Evolutionary conservation across 2,888 invertebrate genomes (phyloP).

Genomic region (Euzophera pinguis): DNA sequence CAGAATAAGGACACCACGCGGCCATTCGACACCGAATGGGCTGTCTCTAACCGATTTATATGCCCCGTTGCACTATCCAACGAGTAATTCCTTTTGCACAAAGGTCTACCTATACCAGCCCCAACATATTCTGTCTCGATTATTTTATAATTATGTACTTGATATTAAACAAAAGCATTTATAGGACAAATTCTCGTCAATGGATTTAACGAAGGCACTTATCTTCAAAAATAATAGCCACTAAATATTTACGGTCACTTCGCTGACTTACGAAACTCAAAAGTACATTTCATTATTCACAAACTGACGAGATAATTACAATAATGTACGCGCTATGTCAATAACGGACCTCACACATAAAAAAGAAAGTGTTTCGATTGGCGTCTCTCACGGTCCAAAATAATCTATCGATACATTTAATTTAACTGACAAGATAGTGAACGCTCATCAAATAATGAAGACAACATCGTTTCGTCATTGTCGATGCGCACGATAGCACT

Average conservation of each 20-base stretch:
- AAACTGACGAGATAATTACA: slow-evolving; percentile 55
- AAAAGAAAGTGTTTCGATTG: slow-evolving; percentile 65
- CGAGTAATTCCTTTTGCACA: slow-evolving; percentile 42
- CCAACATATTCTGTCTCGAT: slow-evolving; percentile 28
- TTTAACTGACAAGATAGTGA: slow-evolving; percentile 79
- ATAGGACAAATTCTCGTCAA: slow-evolving; percentile 31
- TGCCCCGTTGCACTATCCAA: slow-evolving; percentile 45
- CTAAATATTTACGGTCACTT: slow-evolving; percentile 25
- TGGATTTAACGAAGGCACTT: slow-evolving; percentile 28
- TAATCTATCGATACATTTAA: slow-evolving; percentile 80
- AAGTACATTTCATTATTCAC: slow-evolving; percentile 31
- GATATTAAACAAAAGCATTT: slow-evolving; percentile 28
- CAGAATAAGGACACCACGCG: slow-evolving; percentile 45
- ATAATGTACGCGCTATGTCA: slow-evolving; percentile 51
- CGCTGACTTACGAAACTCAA: slow-evolving; percentile 30
- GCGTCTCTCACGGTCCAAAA: slow-evolving; percentile 72
- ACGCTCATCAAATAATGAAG: slow-evolving; percentile 79
- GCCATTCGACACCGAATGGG: slow-evolving; percentile 60
- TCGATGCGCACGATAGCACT: slow-evolving; percentile 79
- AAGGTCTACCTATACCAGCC: slow-evolving; percentile 23
- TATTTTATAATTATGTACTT: slow-evolving; percentile 28
- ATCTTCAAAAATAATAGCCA: slow-evolving; percentile 27
- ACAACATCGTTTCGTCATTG: slow-evolving; percentile 80
- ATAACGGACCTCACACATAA: slow-evolving; percentile 65
- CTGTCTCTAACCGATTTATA: slow-evolving; percentile 60